phyloP scores from a whole-genome alignment of 1,140 invertebrate species.

The Scaptomyza montana region DNA sequence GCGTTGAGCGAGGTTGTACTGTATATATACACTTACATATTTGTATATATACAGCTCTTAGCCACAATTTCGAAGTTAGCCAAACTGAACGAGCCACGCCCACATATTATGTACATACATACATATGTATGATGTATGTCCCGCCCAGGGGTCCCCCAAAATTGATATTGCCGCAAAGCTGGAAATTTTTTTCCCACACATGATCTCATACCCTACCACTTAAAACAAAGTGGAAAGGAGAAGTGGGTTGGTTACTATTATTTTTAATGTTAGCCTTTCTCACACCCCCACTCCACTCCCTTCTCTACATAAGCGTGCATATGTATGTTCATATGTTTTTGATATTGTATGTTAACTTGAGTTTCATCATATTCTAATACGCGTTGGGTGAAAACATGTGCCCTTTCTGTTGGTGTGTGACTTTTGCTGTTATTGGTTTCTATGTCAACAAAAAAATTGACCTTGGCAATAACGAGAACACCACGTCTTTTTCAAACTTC shows the following conservation, averaged over 20 bases:
- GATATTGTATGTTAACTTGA: no score
- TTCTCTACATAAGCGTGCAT: no score
- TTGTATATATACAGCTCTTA: constrained; percentile 25
- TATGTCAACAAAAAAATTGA: constrained; percentile 76
- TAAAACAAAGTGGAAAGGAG: constrained; percentile 57
- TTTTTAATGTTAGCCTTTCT: constrained; percentile 19
- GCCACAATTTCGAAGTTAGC: constrained; percentile 39
- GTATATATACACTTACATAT: neutral
- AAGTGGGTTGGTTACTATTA: constrained; percentile 25
- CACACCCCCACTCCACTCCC: neutral
- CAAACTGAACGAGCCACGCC: constrained; percentile 44
- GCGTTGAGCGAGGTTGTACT: no score
- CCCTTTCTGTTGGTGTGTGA: constrained; percentile 31
- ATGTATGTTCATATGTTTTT: no score
- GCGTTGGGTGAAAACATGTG: constrained; percentile 36
- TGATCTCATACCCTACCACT: no score
- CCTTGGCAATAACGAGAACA: constrained; percentile 56
- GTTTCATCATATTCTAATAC: constrained; percentile 40
- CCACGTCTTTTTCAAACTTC: constrained; percentile 38
- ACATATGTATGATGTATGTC: neutral
- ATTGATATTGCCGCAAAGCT: constrained; percentile 58
- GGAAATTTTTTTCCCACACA: constrained; percentile 74
- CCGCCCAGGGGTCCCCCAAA: constrained; percentile 36
- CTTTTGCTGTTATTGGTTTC: constrained; percentile 61
- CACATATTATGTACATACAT: constrained; percentile 42